A percentile compares a stretch with the other conserved stretches of the same genome.
These are phyloP conservation scores for Albula goreensis DNA, from an alignment of 2,113 vertebrate genomes.

Conservation along the genomic window DNA sequence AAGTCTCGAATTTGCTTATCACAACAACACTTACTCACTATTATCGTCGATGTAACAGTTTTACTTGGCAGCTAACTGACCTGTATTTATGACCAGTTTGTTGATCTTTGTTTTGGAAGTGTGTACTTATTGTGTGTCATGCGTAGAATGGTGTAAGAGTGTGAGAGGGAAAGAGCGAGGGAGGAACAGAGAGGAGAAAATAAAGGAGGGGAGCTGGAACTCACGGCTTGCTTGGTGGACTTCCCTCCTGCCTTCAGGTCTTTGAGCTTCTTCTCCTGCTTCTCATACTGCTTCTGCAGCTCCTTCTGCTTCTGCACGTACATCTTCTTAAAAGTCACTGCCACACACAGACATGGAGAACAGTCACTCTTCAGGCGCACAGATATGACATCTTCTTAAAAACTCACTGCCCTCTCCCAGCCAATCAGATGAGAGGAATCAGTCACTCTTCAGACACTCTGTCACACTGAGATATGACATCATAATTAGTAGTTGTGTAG, in stretches of 20 bases:
- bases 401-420: not conserved
- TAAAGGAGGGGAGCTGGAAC: conserved; percentile 23
- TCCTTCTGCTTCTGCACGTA: conserved; percentile 91
- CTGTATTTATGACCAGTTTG: too few relatives aligned
- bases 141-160: too few relatives aligned
- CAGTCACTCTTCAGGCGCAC: not conserved
- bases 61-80: too few relatives aligned
- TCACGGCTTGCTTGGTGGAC: conserved; percentile 88
- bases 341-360: not conserved
- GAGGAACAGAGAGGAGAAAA: not conserved
- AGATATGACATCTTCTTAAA: not conserved
- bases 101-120: too few relatives aligned
- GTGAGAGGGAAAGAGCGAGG: not conserved
- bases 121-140: too few relatives aligned
- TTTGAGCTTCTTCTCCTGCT: conserved; percentile 88
- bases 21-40: too few relatives aligned
- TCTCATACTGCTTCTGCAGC: conserved; percentile 86
- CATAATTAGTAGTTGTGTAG: not conserved
- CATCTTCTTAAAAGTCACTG: conserved; percentile 95
- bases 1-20: too few relatives aligned
- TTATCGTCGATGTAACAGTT: too few relatives aligned
- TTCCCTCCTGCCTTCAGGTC: conserved; percentile 89
- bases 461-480: too few relatives aligned
- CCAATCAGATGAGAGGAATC: too few relatives aligned
- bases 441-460: too few relatives aligned